Percentiles rank a stretch among this genome's conserved stretches.
Evolutionary conservation across 2,888 invertebrate species (phyloP).

Genomic region (Caradrina kadenii): DNA sequence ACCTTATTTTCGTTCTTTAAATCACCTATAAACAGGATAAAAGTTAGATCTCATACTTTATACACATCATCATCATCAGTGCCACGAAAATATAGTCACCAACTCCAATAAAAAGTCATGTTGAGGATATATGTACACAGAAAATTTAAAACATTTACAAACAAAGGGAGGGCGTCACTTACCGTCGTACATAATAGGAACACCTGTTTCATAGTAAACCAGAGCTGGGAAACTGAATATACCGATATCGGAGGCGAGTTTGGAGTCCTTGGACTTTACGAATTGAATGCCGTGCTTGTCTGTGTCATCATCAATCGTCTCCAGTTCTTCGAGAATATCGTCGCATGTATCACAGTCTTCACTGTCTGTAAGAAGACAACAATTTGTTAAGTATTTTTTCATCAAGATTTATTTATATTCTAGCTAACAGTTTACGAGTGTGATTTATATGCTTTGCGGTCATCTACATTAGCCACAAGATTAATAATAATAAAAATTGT

Average conservation of each 20-base stretch:
- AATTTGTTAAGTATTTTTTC: not conserved
- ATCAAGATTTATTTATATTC: not conserved
- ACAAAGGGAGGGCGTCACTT: conserved; percentile 80
- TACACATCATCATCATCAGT: conserved; percentile 17
- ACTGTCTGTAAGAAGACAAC: conserved; percentile 91
- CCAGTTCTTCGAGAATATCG: conserved; percentile 96
- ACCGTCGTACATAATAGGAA: conserved; percentile 98
- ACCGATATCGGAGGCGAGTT: conserved; percentile 97
- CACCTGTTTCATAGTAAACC: conserved; percentile 98
- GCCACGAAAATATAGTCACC: conserved; percentile 19
- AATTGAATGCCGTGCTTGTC: conserved; percentile 98
- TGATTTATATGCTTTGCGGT: not conserved
- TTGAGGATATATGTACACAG: conserved; percentile 35
- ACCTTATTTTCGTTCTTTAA: conserved; percentile 98
- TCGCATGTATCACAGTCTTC: conserved; percentile 96
- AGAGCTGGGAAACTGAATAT: conserved; percentile 97
- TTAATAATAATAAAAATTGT: conserved; percentile 3
- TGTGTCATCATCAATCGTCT: conserved; percentile 97
- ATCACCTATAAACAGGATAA: conserved; percentile 94
- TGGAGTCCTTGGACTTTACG: conserved; percentile 97
- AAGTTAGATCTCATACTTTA: conserved; percentile 64
- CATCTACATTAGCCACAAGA: conserved; percentile 5
- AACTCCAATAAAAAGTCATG: conserved; percentile 11
- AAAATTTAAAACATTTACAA: conserved; percentile 20
- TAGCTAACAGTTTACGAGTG: not conserved